phyloP scores from a whole-genome alignment of 2,113 vertebrate species.

The Plectropomus leopardus region DNA sequence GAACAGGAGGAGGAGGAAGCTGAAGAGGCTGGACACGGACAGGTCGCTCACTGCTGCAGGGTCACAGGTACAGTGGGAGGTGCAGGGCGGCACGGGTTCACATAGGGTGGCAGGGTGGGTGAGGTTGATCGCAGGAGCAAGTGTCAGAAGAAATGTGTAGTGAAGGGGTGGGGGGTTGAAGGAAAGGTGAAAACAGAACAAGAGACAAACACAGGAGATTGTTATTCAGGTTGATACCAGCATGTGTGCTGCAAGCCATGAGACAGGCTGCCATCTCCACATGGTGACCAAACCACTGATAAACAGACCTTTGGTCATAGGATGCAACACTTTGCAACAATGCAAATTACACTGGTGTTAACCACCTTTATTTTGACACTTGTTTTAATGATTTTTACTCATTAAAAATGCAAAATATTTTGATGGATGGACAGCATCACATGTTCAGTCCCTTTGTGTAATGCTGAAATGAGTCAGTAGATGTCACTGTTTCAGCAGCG shows the following conservation, averaged over 20 bases:
- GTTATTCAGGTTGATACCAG: constrained; percentile 85
- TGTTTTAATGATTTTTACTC: constrained; percentile 68
- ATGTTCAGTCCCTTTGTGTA: constrained; percentile 37
- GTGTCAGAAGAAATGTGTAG: constrained; percentile 61
- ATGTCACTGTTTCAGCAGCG: constrained; percentile 64
- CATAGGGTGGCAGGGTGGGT: constrained; percentile 53
- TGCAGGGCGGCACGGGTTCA: constrained; percentile 54
- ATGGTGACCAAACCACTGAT: constrained; percentile 59
- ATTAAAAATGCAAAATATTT: constrained; percentile 66
- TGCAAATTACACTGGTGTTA: constrained; percentile 8
- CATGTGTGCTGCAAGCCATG: constrained; percentile 71
- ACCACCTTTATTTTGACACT: constrained; percentile 58
- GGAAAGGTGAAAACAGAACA: constrained; percentile 80
- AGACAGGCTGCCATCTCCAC: constrained; percentile 61
- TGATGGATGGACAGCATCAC: constrained; percentile 30
- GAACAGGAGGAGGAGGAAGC: constrained; percentile 55
- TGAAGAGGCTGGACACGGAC: constrained; percentile 58
- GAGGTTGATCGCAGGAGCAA: constrained; percentile 58
- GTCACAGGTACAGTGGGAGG: constrained; percentile 41
- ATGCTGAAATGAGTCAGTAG: constrained; percentile 62
- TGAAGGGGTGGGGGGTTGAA: constrained; percentile 44
- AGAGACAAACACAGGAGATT: constrained; percentile 83
- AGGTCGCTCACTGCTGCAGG: constrained; percentile 76
- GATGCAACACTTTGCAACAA: constrained; percentile 32
- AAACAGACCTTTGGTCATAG: constrained; percentile 36